These are phyloP conservation scores for Maccullochella peelii DNA, from an alignment of 2,113 vertebrate genomes.

Conservation along the genomic window DNA sequence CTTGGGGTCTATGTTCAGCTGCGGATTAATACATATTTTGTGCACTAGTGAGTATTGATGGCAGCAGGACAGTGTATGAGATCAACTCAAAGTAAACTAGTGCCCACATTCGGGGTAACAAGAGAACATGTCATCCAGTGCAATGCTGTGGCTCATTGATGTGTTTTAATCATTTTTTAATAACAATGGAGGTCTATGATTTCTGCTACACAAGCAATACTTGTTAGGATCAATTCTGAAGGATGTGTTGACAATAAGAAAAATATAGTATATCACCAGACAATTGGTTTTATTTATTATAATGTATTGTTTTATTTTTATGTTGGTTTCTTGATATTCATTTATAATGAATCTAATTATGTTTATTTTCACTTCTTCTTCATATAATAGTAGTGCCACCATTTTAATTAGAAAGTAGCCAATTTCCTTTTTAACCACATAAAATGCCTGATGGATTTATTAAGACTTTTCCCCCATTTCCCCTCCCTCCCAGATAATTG, in stretches of 20 bases:
- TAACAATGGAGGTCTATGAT: neutral
- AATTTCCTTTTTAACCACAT: neutral
- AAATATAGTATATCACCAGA: neutral
- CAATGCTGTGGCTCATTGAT: neutral
- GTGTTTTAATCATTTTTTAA: neutral
- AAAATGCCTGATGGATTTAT: neutral
- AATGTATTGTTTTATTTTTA: too few species aligned
- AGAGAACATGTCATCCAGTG: neutral
- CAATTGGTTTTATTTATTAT: too few species aligned
- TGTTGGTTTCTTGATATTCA: neutral
- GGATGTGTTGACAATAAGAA: neutral
- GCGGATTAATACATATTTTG: neutral
- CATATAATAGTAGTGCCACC: too few species aligned
- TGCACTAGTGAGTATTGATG: neutral
- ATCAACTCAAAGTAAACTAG: neutral
- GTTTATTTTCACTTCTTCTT: neutral
- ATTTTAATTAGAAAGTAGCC: neutral
- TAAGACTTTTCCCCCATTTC: neutral
- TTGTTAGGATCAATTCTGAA: neutral
- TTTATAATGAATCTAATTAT: neutral
- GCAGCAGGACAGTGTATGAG: neutral
- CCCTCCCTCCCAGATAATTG: slow-evolving; percentile 15
- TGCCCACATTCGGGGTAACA: neutral
- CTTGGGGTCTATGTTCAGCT: neutral
- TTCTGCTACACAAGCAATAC: neutral